Conservation (phyloP, 2,888 invertebrate species). For the Mayetiola destructor region DNA sequence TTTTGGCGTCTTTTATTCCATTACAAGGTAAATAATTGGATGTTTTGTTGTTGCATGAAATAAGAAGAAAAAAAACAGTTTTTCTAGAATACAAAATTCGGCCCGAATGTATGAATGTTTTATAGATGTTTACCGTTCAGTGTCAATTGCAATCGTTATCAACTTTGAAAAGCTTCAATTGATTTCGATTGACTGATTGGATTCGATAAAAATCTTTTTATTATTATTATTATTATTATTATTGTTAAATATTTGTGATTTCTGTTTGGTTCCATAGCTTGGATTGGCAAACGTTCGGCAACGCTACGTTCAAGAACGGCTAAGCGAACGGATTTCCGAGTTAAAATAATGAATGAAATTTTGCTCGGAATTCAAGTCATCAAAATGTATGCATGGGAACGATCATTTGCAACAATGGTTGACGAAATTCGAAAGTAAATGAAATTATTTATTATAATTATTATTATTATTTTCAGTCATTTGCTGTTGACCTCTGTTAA, state of each 20-base stretch:
- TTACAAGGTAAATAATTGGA: slow-evolving; percentile 38
- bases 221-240: too few species aligned
- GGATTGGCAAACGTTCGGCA: slow-evolving; percentile 53
- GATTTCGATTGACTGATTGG: neutral
- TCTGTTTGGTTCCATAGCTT: slow-evolving; percentile 37
- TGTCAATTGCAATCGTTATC: too few species aligned
- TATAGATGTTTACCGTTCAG: neutral
- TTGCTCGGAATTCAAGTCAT: slow-evolving; percentile 71
- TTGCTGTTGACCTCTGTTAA: neutral
- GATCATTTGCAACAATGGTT: slow-evolving; percentile 59
- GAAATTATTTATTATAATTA: neutral
- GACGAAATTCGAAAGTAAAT: slow-evolving; percentile 43
- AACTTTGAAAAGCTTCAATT: neutral
- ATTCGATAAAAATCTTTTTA: slow-evolving; percentile 27
- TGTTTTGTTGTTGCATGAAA: too few species aligned
- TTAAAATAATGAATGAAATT: slow-evolving; percentile 79
- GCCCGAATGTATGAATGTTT: neutral
- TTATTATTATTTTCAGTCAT: neutral
- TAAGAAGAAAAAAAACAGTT: neutral
- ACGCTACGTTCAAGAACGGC: slow-evolving; percentile 54
- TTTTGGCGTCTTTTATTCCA: slow-evolving; percentile 59
- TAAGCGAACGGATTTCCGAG: slow-evolving; percentile 65
- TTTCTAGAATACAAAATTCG: neutral
- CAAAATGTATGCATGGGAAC: slow-evolving; percentile 84
- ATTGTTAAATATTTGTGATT: neutral